These are phyloP conservation scores for Holothuria glaberrima DNA, from an alignment of 35 echinoderm and acorn worm species.

Conservation along the genomic window DNA sequence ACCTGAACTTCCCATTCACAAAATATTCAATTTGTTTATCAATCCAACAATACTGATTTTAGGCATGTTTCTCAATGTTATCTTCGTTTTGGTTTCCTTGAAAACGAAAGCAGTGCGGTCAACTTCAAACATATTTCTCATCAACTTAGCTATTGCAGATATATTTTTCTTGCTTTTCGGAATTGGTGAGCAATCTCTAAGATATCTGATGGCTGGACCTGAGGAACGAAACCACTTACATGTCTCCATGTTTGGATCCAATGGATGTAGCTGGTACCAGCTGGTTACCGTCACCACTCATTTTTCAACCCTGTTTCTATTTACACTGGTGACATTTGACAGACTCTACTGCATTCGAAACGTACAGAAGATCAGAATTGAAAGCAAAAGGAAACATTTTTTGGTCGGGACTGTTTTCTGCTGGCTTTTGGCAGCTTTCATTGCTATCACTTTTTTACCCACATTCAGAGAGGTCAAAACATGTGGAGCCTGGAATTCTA, in stretches of 20 bases:
- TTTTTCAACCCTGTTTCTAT: slow-evolving; percentile 10
- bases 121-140: slow-evolving; percentile 10
- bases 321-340: slow-evolving; percentile 30
- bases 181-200: background rate
- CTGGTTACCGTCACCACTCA: slow-evolving; percentile 23
- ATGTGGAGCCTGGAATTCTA: background rate
- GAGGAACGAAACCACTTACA: background rate
- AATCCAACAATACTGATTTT: slow-evolving; percentile 26
- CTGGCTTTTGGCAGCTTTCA: background rate
- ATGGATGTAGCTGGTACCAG: slow-evolving; percentile 10
- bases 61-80: slow-evolving; percentile 1
- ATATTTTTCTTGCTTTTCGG: slow-evolving; percentile 37
- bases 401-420: background rate
- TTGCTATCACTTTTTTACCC: background rate
- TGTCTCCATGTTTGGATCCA: slow-evolving; percentile 31
- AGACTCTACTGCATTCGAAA: slow-evolving; percentile 26
- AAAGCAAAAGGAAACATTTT: slow-evolving; percentile 15
- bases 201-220: background rate
- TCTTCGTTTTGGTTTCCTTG: slow-evolving; percentile 28
- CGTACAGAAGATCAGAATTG: background rate
- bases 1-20: slow-evolving; percentile 1
- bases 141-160: slow-evolving; percentile 20
- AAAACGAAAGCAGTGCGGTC: slow-evolving; percentile 12
- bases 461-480: background rate
- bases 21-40: background rate